Conservation (phyloP, 2,888 invertebrate species). For the Cecidostiba fungosa region DNA sequence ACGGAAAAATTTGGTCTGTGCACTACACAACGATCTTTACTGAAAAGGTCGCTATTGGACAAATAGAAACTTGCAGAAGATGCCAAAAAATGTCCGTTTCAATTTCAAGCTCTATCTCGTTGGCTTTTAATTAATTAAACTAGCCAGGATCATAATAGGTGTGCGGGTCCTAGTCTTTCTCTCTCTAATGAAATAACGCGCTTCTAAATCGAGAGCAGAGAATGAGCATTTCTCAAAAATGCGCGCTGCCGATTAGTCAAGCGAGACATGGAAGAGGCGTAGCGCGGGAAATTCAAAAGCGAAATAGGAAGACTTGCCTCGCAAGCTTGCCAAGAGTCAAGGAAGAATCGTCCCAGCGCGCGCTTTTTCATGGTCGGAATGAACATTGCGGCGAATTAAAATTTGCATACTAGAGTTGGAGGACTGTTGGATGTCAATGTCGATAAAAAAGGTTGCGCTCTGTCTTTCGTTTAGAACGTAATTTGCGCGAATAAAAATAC, state of each 20-base stretch:
- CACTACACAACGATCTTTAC: neutral
- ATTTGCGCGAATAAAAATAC: neutral
- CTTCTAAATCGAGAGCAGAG: neutral
- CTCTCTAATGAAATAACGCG: neutral
- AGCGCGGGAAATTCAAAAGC: constrained; percentile 27
- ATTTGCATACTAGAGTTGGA: neutral
- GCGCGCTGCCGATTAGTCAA: neutral
- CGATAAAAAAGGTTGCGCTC: neutral
- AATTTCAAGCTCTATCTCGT: neutral
- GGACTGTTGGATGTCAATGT: neutral
- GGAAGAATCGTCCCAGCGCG: constrained; percentile 5
- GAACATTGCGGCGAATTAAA: constrained; percentile 15
- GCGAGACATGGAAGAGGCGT: constrained; percentile 5
- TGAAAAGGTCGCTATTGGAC: neutral
- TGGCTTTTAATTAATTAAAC: neutral
- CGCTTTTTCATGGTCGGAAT: constrained; percentile 38
- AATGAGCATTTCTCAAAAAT: neutral
- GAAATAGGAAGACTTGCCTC: constrained; percentile 31
- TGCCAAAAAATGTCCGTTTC: neutral
- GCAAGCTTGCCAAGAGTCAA: constrained; percentile 39
- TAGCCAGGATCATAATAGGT: neutral
- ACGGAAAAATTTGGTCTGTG: neutral
- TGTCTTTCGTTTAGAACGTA: neutral
- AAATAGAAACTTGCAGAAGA: neutral
- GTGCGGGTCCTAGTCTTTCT: neutral